Evolutionary conservation across 1,140 invertebrate species (phyloP).

Genomic region (Brachionus rubens): DNA sequence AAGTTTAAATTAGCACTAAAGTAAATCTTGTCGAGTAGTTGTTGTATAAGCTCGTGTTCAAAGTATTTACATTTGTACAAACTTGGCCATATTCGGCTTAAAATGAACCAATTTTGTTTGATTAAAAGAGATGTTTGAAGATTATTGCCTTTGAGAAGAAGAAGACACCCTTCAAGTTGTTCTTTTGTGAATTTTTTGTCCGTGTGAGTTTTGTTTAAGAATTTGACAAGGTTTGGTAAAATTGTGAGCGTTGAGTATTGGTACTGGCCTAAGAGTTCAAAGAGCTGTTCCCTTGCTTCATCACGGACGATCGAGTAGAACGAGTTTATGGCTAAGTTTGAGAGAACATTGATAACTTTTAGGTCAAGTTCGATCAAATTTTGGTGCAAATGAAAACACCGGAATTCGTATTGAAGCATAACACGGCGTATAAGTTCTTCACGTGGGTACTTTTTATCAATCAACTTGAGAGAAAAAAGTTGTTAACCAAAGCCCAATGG

Average conservation of each 20-base stretch:
- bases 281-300: constrained; percentile 67
- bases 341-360: constrained; percentile 69
- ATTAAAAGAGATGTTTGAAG: constrained; percentile 65
- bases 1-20: constrained; percentile 61
- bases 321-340: constrained; percentile 39
- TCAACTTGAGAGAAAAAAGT: constrained; percentile 12
- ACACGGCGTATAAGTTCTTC: constrained; percentile 14
- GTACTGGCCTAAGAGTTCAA: constrained; percentile 62
- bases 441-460: constrained; percentile 38
- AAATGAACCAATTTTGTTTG: constrained; percentile 72
- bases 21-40: constrained; percentile 67
- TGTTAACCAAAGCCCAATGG: neutral
- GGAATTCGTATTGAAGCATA: constrained; percentile 34
- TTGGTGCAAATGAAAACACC: constrained; percentile 34
- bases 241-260: constrained; percentile 66
- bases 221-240: constrained; percentile 65
- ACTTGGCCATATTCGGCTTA: constrained; percentile 69
- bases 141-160: constrained; percentile 70
- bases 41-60: constrained; percentile 75
- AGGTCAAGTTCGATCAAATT: constrained; percentile 67
- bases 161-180: constrained; percentile 71
- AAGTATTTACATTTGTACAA: constrained; percentile 71
- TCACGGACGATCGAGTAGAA: constrained; percentile 64
- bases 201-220: constrained; percentile 62
- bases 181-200: constrained; percentile 62